phyloP scores from a whole-genome alignment of 2,888 invertebrate species.

The Ophion slaviceki region DNA sequence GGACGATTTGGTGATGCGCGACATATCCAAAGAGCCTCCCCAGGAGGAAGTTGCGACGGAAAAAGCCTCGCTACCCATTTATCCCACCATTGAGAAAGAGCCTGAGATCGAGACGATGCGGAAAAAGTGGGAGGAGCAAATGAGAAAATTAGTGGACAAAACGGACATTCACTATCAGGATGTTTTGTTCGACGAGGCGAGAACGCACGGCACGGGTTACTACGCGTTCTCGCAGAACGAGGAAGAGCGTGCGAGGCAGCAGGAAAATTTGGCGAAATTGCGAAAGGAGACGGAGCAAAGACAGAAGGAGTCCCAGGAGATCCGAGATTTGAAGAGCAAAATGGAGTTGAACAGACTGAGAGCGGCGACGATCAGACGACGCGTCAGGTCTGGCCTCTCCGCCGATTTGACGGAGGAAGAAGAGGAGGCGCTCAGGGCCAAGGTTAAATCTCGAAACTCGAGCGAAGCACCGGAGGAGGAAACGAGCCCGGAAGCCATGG shows the following conservation, averaged over 20 bases:
- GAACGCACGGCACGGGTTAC: conserved; percentile 96
- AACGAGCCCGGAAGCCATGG: conserved; percentile 54
- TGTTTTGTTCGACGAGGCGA: conserved; percentile 95
- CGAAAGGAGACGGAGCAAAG: conserved; percentile 89
- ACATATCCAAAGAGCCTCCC: conserved; percentile 70
- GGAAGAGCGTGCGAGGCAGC: conserved; percentile 90
- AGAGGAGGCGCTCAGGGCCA: conserved; percentile 72
- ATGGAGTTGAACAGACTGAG: conserved; percentile 89
- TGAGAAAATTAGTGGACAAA: conserved; percentile 89
- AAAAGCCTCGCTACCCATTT: conserved; percentile 58
- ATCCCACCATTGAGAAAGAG: conserved; percentile 72
- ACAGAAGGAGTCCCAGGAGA: conserved; percentile 87
- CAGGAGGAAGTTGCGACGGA: conserved; percentile 69
- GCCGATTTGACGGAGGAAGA: conserved; percentile 83
- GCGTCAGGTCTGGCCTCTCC: conserved; percentile 90
- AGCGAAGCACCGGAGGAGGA: conserved; percentile 60
- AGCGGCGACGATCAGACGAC: conserved; percentile 90
- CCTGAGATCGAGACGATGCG: conserved; percentile 88
- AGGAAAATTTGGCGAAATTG: conserved; percentile 89
- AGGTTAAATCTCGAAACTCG: conserved; percentile 60
- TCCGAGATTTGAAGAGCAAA: conserved; percentile 87
- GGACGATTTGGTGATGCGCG: conserved; percentile 84
- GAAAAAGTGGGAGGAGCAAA: conserved; percentile 95
- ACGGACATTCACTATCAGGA: conserved; percentile 95
- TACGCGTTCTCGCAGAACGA: conserved; percentile 96